phyloP scores from a whole-genome alignment of 2,113 vertebrate species.

The Sphyrna mokarran region DNA sequence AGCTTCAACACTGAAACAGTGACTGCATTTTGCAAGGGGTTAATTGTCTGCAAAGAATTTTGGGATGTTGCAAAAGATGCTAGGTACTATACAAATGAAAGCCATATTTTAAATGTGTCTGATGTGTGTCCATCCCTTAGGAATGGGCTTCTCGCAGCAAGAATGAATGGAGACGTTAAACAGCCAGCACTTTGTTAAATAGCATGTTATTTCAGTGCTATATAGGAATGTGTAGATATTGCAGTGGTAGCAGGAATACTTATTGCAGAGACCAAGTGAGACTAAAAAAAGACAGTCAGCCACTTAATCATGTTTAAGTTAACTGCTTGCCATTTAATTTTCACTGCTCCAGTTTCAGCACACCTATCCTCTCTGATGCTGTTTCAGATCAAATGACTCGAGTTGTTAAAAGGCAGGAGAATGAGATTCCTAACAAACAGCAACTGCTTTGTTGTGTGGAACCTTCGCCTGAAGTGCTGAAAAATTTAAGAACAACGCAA shows the following conservation, averaged over 20 bases:
- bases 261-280: neutral
- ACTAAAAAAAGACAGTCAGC: neutral
- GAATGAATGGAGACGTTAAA: neutral
- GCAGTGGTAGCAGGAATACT: neutral
- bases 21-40: neutral
- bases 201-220: neutral
- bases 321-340: neutral
- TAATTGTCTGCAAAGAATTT: too few species aligned
- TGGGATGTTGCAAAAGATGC: too few species aligned
- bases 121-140: neutral
- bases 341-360: neutral
- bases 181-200: neutral
- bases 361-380: neutral
- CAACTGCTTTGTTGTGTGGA: neutral
- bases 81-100: too few species aligned
- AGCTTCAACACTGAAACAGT: neutral
- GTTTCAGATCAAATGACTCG: neutral
- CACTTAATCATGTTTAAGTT: neutral
- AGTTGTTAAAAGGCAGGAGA: neutral
- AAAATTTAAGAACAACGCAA: neutral
- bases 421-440: neutral
- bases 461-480: neutral
- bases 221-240: neutral
- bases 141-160: neutral
- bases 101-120: neutral